These are phyloP conservation scores for Platyscapa corneri DNA, from an alignment of 1,140 invertebrate species.

Conservation along the genomic window DNA sequence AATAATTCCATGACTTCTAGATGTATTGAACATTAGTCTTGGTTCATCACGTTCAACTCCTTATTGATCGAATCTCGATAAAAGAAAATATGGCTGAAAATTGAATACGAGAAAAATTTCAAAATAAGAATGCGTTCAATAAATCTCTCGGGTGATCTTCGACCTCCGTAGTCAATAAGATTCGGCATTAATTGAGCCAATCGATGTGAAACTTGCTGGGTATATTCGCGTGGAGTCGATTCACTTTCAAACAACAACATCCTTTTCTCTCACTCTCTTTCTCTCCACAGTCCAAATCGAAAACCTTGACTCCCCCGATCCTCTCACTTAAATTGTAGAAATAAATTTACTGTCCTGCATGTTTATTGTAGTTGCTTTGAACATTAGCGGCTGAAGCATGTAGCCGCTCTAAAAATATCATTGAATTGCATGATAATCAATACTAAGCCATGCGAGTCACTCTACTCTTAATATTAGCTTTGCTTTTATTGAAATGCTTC, in stretches of 20 bases:
- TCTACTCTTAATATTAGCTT: conserved; percentile 32
- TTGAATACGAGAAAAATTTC: not conserved
- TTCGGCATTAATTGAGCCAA: conserved; percentile 44
- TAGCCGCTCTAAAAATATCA: conserved; percentile 23
- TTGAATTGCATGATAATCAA: conserved; percentile 35
- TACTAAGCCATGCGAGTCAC: conserved; percentile 53
- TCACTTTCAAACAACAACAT: conserved; percentile 60
- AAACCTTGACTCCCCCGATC: conserved; percentile 14
- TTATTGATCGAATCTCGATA: not conserved
- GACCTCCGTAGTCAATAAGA: conserved; percentile 52
- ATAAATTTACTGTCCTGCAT: conserved; percentile 40
- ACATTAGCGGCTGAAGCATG: conserved; percentile 43
- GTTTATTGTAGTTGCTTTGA: conserved; percentile 45
- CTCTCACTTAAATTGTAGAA: conserved; percentile 41
- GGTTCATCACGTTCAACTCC: conserved; percentile 12
- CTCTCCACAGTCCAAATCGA: conserved; percentile 54
- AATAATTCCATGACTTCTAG: not conserved
- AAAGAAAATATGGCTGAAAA: not conserved
- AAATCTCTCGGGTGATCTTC: conserved; percentile 29
- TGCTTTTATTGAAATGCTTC: conserved; percentile 27
- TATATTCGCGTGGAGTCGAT: conserved; percentile 65
- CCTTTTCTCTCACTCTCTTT: conserved; percentile 57
- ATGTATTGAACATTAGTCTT: not conserved
- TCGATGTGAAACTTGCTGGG: conserved; percentile 39
- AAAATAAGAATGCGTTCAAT: not conserved